Evolutionary conservation across 2,797 vertebrate species (phyloP).

Genomic region (Podarcis siculus): DNA sequence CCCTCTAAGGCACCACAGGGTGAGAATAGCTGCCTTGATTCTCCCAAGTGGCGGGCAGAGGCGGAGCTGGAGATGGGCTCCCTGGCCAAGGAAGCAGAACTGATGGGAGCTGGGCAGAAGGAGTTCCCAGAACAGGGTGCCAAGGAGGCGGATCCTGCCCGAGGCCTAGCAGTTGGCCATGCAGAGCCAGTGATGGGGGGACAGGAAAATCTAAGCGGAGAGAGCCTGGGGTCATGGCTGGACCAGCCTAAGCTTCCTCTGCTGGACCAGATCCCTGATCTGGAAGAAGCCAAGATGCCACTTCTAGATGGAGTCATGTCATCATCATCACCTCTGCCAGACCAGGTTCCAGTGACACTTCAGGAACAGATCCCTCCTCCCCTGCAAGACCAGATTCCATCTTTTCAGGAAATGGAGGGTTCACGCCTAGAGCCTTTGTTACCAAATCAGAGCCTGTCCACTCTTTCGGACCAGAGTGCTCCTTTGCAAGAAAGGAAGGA

Average conservation of each 20-base stretch:
- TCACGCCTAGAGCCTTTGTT: not conserved
- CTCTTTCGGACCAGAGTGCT: not conserved
- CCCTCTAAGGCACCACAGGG: not conserved
- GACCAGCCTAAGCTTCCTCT: not conserved
- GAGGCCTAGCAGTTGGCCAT: not conserved
- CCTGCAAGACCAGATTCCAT: not conserved
- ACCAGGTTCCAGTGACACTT: not conserved
- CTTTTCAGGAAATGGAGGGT: not conserved
- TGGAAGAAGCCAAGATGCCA: not conserved
- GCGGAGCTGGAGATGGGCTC: not conserved
- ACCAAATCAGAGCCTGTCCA: not conserved
- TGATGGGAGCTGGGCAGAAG: not conserved
- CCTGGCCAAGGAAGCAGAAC: not conserved
- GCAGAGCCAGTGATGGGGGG: not conserved
- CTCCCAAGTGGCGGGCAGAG: not conserved
- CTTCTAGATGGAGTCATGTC: not conserved
- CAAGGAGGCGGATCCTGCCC: slow-evolving; percentile 34
- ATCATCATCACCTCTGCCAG: not conserved
- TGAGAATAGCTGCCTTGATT: not conserved
- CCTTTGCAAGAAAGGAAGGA: not conserved
- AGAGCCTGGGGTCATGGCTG: not conserved
- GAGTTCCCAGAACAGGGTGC: not conserved
- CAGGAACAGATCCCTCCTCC: not conserved
- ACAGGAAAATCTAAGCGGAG: not conserved
- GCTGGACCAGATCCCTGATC: not conserved